phyloP scores from a whole-genome alignment of 2,888 invertebrate species.

The Chrysodeixis includens region DNA sequence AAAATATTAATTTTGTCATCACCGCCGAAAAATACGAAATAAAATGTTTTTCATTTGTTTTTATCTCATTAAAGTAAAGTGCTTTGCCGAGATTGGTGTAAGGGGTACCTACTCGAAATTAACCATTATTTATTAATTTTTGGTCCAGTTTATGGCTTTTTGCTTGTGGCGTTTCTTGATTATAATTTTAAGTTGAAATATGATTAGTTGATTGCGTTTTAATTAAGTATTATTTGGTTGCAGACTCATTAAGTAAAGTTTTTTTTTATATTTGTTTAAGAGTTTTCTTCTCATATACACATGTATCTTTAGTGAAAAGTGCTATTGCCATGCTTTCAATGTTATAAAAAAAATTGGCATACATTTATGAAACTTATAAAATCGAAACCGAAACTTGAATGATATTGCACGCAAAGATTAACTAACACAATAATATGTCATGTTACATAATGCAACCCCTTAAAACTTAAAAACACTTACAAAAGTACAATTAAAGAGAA shows the following conservation, averaged over 20 bases:
- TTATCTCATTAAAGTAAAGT: not conserved
- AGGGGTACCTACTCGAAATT: not conserved
- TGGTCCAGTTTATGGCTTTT: not conserved
- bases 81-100: not conserved
- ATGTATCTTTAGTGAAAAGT: too few relatives aligned
- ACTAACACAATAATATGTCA: too few relatives aligned
- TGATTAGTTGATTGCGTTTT: not conserved
- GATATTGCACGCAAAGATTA: too few relatives aligned
- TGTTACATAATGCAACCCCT: not conserved
- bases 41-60: not conserved
- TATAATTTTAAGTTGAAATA: not conserved
- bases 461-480: too few relatives aligned
- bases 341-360: too few relatives aligned
- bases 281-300: too few relatives aligned
- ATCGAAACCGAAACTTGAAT: too few relatives aligned
- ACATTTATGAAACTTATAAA: too few relatives aligned
- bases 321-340: too few relatives aligned
- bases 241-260: not conserved
- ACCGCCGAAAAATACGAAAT: not conserved
- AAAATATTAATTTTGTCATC: constrained; percentile 4
- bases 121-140: constrained; percentile 1
- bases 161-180: not conserved
- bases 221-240: not conserved
- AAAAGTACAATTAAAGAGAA: not conserved
- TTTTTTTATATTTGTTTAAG: too few relatives aligned